These are phyloP conservation scores for Ellobius talpinus DNA, from an alignment of 2,113 vertebrate species.

Conservation along the genomic window DNA sequence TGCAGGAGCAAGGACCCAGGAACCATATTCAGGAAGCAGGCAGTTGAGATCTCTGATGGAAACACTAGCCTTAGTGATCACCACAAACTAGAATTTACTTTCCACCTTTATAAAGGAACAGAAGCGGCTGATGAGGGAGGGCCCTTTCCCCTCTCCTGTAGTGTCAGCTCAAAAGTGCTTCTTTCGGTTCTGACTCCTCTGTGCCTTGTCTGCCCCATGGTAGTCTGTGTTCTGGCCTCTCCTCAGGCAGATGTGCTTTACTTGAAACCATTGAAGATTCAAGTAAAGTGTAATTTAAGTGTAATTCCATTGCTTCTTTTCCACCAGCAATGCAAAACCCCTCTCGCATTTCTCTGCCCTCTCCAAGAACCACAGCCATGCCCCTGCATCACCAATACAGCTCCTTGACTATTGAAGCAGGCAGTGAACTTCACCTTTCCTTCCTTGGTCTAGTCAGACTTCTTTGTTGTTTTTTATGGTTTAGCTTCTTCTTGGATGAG, in stretches of 20 bases:
- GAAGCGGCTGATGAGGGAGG: not conserved
- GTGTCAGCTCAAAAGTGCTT: not conserved
- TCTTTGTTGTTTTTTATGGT: not conserved
- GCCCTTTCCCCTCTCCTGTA: not conserved
- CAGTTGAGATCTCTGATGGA: not conserved
- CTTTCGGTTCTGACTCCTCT: not conserved
- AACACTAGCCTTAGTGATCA: not conserved
- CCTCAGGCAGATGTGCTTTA: conserved; percentile 16
- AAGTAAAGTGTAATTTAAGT: not conserved
- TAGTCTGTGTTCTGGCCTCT: conserved; percentile 17
- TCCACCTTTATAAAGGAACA: not conserved
- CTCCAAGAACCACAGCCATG: not conserved
- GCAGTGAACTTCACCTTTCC: not conserved
- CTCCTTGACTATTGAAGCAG: not conserved
- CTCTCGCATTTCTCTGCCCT: not conserved
- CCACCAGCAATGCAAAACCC: conserved; percentile 48
- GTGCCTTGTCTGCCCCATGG: not conserved
- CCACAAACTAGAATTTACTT: not conserved
- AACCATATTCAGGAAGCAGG: not conserved
- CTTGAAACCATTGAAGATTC: conserved; percentile 47
- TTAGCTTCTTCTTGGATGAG: conserved; percentile 45
- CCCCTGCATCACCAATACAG: not conserved
- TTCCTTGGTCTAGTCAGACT: not conserved
- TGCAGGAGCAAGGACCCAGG: not conserved
- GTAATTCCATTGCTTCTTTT: conserved; percentile 61